Evolutionary conservation across 2,888 invertebrate genomes (phyloP).

Genomic region (Choristoneura rosaceana): DNA sequence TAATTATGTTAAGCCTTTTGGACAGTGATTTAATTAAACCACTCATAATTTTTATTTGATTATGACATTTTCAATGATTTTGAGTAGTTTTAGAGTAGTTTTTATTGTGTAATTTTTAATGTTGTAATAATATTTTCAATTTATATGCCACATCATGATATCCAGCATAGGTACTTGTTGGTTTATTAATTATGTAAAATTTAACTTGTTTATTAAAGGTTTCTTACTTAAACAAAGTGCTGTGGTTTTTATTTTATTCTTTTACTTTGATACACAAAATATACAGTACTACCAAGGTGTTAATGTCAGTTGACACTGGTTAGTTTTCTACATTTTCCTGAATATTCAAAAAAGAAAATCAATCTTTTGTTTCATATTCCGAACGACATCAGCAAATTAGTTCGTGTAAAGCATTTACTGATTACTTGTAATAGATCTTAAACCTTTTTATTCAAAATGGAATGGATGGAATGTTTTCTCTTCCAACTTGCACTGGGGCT

Average conservation of each 20-base stretch:
- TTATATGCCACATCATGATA: conserved; percentile 21
- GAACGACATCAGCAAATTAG: no score
- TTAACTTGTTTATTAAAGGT: conserved; percentile 30
- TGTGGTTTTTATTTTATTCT: conserved; percentile 10
- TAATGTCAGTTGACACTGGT: no score
- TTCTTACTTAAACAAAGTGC: not conserved
- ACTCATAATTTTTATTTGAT: conserved; percentile 23
- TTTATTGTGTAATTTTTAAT: conserved; percentile 31
- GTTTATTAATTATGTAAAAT: conserved; percentile 27
- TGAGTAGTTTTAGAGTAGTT: conserved; percentile 30
- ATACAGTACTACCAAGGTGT: no score
- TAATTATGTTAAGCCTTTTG: no score
- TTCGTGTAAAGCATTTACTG: no score
- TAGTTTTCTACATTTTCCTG: no score
- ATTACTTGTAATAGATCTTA: not conserved
- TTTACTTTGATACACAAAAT: not conserved
- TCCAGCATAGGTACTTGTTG: conserved; percentile 17
- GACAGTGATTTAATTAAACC: conserved; percentile 2
- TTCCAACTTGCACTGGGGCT: no score
- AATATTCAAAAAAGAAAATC: no score
- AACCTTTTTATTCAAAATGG: not conserved
- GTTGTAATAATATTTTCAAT: conserved; percentile 36
- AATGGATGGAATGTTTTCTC: no score
- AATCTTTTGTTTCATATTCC: no score
- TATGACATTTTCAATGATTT: conserved; percentile 36